Base-by-base conservation (phyloP, 1,140 invertebrate species). In the Drosophila sproati region DNA sequence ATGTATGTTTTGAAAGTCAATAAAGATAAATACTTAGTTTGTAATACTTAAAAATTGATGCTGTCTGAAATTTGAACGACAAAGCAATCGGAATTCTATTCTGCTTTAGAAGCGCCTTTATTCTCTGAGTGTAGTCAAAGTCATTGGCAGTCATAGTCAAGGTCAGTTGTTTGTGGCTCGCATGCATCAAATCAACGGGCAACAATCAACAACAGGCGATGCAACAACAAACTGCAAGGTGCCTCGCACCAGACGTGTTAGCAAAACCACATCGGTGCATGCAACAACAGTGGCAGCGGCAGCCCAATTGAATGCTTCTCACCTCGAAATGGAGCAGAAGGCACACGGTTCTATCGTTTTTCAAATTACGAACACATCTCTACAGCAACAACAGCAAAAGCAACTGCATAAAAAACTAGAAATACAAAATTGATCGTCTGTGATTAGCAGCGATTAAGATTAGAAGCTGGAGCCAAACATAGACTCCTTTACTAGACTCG, bases 371-470 rank as follows among this genome's bases (percentile, higher is more conserved):
- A 69, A 73, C 83, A 87, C 77, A 78, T 88, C 82, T 74, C 63
- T 20, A 20, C 20, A 56, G 55, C 43, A 29, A 35, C 73, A 67
- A 51, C n/a, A 54, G 39, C 29, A 55, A 35, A 41, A 37, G 54
- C 28, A 39, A 41, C 20, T 20, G 20, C 20, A 20, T 20, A 32
- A n/a, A 35, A 56, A 39, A 62, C 45, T 31, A 39, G 39, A 75
- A 68, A 43, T 5, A 43, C 68, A 80, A 82, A 87, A 87, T 87
- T 87, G 83, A 87, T 87, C 83, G 80, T 80, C 72, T 88, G 83
- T 87, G 83, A 87, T 87, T 87, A 87, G 83, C 73, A 82, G 83
- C 83, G 83, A 87, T 87, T 87, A 87, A 89, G 83, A 87, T 87
- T 87, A 87, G 83, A 88, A 77, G 72, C 56, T 70, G 60, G 60